These are phyloP conservation scores for Geotrupes spiniger DNA, from an alignment of 2,888 invertebrate genomes.

Conservation along the genomic window DNA sequence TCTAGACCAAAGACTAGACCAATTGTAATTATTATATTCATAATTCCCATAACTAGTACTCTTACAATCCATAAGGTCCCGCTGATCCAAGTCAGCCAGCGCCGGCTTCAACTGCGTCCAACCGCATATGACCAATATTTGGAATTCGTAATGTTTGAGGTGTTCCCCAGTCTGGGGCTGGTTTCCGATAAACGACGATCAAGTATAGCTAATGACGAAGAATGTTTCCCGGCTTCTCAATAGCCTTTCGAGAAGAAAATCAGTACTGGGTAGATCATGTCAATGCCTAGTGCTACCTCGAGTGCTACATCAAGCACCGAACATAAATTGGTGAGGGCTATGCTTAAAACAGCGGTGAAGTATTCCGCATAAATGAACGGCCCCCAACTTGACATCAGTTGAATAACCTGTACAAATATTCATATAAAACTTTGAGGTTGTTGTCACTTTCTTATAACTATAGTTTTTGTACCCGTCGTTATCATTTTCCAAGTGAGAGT, in stretches of 20 bases:
- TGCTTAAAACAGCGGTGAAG: conserved; percentile 95
- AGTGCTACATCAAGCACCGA: conserved; percentile 89
- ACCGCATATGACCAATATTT: conserved; percentile 83
- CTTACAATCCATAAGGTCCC: too few species aligned
- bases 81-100: conserved; percentile 88
- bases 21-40: too few species aligned
- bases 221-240: conserved; percentile 81
- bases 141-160: conserved; percentile 96
- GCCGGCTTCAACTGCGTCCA: conserved; percentile 82
- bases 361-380: conserved; percentile 94
- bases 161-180: conserved; percentile 88
- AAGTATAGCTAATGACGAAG: conserved; percentile 83
- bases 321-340: conserved; percentile 90
- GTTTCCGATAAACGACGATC: conserved; percentile 89
- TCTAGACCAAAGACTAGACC: too few species aligned
- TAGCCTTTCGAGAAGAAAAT: conserved; percentile 91
- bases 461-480: too few species aligned
- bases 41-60: too few species aligned
- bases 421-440: too few species aligned
- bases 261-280: conserved; percentile 91
- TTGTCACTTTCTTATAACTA: too few species aligned
- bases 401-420: conserved; percentile 88
- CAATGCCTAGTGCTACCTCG: conserved; percentile 89
- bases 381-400: conserved; percentile 81
- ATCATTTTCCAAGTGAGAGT: too few species aligned